Base-by-base conservation (phyloP, 2,888 invertebrate genomes). In the Eulithis prunata region DNA sequence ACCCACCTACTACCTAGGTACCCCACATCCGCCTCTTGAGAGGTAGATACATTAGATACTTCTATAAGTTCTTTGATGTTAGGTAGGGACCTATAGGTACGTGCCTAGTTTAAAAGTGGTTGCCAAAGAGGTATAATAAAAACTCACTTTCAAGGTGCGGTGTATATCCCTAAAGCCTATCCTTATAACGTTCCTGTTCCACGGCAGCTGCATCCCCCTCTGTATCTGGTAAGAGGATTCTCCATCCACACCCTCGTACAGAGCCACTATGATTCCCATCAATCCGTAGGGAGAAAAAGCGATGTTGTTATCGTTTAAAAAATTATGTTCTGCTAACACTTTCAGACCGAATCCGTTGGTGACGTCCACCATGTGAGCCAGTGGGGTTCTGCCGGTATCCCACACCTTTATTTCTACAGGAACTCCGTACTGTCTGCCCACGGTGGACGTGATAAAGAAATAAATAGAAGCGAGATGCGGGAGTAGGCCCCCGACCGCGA, bases 251-350 rank as follows among this genome's bases (percentile, higher is more conserved):
- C 97, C 97, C 85, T 97, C 97, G 82, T 95, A 96, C 13, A 97
- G 89, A 3, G 97, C 96, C 63, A 96, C 94, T 75, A 97, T 88
- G 36, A 97, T 96, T 75, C 97, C 97, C 79, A 96, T 95, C 66
- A 97, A 91, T 3, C 97, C 97, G 71, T 97, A 97, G 10, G 97
- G 97, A 0, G 97, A 97, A 81, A 97, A 96, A 4, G 97, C 97
- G 62, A 97, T 96, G 85, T 97, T 97, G 82, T 96, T 96, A 56
- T 95, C 95, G 85, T 96, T 96, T 76, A 95, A 92, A 85, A 95
- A 95, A 78, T 96, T 95, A 78, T 96, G 96, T 83, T 95, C 94
- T 77, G 95, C 93, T 0, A 97, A 92, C 75, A 96, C 93, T 83
- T 95, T 95, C 70, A 96, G 89, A 61, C 96, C 95, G 71, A 96